Evolutionary conservation across 1,140 invertebrate species (phyloP).

Genomic region (Drosophila micromelanica): DNA sequence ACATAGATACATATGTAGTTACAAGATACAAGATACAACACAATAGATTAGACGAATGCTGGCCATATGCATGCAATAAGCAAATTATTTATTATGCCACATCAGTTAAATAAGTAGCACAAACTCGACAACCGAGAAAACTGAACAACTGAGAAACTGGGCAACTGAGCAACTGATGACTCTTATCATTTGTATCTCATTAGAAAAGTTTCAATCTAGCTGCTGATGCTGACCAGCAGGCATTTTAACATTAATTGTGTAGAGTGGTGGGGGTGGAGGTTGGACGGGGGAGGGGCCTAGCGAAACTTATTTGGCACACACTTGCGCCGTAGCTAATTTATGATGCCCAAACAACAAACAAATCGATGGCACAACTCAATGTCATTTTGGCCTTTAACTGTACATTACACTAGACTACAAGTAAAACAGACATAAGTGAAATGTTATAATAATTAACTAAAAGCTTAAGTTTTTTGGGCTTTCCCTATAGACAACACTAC

Average conservation of each 20-base stretch:
- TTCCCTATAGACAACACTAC: no score
- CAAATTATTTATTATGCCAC: conserved; percentile 80
- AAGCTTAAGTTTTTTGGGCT: no score
- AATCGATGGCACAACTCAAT: conserved; percentile 48
- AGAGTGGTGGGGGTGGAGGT: neutral
- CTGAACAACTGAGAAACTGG: no score
- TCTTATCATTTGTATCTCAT: conserved; percentile 80
- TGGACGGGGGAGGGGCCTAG: neutral
- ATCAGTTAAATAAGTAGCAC: conserved; percentile 70
- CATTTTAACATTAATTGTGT: conserved; percentile 3
- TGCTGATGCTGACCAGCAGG: conserved; percentile 55
- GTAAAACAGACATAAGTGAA: neutral
- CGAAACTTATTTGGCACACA: conserved; percentile 42
- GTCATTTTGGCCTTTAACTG: neutral
- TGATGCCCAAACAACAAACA: conserved; percentile 56
- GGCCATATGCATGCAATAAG: conserved; percentile 75
- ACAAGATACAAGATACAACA: conserved; percentile 67
- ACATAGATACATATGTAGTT: conserved; percentile 22
- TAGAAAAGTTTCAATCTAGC: conserved; percentile 75
- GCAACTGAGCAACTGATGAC: conserved; percentile 53
- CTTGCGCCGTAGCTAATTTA: conserved; percentile 58
- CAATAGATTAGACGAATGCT: conserved; percentile 25
- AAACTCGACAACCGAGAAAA: no score
- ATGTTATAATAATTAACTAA: no score
- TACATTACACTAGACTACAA: conserved; percentile 28